These are phyloP conservation scores for Trachelipus rathkii DNA, from an alignment of 1,140 invertebrate species.

Conservation along the genomic window DNA sequence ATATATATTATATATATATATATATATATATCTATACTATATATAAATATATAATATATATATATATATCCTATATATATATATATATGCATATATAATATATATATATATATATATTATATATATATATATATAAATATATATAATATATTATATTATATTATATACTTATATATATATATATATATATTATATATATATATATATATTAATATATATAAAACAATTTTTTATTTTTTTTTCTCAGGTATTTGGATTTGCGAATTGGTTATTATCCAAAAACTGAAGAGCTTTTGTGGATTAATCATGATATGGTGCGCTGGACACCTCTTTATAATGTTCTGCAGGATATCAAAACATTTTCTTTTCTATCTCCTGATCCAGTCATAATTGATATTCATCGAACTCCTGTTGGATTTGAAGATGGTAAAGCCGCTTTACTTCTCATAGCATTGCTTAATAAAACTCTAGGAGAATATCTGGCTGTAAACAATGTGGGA, in stretches of 20 bases:
- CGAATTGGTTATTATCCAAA: slow-evolving; percentile 47
- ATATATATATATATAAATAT: too few relatives aligned
- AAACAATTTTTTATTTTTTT: neutral
- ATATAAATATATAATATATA: too few relatives aligned
- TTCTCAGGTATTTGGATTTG: slow-evolving; percentile 48
- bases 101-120: too few relatives aligned
- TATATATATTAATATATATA: too few relatives aligned
- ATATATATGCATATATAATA: too few relatives aligned
- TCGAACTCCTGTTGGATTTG: slow-evolving; percentile 48
- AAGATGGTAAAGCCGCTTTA: slow-evolving; percentile 26
- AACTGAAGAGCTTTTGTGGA: slow-evolving; percentile 45
- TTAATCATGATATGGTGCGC: slow-evolving; percentile 48
- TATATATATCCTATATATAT: too few relatives aligned
- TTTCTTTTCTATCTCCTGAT: slow-evolving; percentile 48
- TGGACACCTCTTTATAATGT: slow-evolving; percentile 47
- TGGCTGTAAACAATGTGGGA: slow-evolving; percentile 20
- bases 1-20: too few relatives aligned
- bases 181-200: too few relatives aligned
- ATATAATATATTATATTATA: too few relatives aligned
- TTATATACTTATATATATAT: too few relatives aligned
- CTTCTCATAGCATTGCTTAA: slow-evolving; percentile 32
- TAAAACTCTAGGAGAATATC: slow-evolving; percentile 21
- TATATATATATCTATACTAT: too few relatives aligned
- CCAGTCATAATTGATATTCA: slow-evolving; percentile 51
- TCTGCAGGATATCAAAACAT: slow-evolving; percentile 46